Evolutionary conservation across 2,888 invertebrate genomes (phyloP).

Genomic region (Callyntrura guangdongensis): DNA sequence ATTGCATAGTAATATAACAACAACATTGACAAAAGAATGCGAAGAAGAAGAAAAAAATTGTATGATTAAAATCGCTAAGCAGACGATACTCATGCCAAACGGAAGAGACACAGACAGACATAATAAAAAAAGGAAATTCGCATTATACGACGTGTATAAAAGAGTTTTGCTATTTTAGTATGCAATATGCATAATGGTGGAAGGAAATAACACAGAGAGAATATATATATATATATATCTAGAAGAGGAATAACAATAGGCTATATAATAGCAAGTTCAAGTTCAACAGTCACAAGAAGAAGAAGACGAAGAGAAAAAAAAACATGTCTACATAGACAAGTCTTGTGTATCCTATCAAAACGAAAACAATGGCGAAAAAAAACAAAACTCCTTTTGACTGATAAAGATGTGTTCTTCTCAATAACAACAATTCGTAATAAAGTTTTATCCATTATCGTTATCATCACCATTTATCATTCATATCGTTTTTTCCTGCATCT

Average conservation of each 20-base stretch:
- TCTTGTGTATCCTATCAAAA: conserved; percentile 28
- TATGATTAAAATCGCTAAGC: not conserved
- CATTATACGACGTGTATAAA: not conserved
- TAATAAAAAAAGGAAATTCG: not conserved
- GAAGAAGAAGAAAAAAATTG: conserved; percentile 5
- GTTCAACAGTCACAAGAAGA: conserved; percentile 57
- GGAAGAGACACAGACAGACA: conserved; percentile 23
- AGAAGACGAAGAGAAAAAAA: not conserved
- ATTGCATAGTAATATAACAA: conserved; percentile 41
- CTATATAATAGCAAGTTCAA: conserved; percentile 34
- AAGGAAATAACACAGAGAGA: not conserved
- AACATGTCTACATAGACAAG: not conserved
- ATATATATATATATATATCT: too few species aligned
- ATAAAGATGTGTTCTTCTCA: not conserved
- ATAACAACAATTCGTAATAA: not conserved
- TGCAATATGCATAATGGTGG: not conserved
- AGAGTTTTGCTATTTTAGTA: not conserved
- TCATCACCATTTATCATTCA: not conserved
- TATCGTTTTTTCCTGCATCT: conserved; percentile 5
- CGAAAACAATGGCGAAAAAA: conserved; percentile 25
- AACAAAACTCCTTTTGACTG: not conserved
- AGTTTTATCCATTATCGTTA: not conserved
- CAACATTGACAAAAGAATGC: not conserved
- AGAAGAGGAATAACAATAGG: not conserved
- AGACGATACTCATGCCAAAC: not conserved